phyloP scores from a whole-genome alignment of 2,113 vertebrate genomes.

The Sander lucioperca region DNA sequence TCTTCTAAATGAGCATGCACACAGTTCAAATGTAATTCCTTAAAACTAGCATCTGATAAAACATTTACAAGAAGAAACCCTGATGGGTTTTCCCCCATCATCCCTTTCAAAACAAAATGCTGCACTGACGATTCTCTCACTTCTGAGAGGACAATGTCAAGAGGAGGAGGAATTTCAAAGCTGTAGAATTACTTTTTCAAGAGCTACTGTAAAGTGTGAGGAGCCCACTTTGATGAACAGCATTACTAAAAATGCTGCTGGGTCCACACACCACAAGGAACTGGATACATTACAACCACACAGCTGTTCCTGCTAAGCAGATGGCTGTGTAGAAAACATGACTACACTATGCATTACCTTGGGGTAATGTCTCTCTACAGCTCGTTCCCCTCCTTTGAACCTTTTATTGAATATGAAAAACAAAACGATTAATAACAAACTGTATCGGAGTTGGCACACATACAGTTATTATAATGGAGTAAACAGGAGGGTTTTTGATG shows the following conservation, averaged over 20 bases:
- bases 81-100: background rate
- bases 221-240: background rate
- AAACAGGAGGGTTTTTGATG: background rate
- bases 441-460: background rate
- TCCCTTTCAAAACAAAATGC: background rate
- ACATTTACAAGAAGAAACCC: background rate
- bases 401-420: background rate
- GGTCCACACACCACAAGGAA: background rate
- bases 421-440: background rate
- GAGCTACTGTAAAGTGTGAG: background rate
- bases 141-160: background rate
- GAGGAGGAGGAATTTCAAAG: background rate
- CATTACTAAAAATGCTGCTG: background rate
- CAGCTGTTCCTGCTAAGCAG: constrained; percentile 34
- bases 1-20: background rate
- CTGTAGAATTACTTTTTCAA: background rate
- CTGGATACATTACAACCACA: background rate
- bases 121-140: background rate
- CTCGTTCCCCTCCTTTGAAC: background rate
- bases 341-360: background rate
- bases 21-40: background rate
- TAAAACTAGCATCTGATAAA: background rate
- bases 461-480: background rate
- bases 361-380: background rate
- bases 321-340: background rate